Percentiles rank a stretch among this genome's conserved stretches.
These are phyloP conservation scores for Leptopilina boulardi DNA, from an alignment of 1,140 invertebrate genomes.

Conservation along the genomic window DNA sequence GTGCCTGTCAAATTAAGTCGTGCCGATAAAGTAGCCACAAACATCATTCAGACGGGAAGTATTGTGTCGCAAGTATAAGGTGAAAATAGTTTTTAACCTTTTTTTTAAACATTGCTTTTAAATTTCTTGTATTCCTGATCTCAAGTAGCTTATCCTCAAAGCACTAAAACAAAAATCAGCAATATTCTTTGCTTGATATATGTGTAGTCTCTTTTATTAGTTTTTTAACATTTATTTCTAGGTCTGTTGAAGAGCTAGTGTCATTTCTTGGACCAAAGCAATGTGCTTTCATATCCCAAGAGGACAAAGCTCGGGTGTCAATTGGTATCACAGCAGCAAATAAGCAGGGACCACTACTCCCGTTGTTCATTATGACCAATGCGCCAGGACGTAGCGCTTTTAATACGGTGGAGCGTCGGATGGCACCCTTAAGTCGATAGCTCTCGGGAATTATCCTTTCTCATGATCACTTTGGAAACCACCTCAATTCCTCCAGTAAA, in stretches of 20 bases:
- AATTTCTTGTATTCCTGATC: too few relatives aligned
- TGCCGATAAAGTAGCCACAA: constrained; percentile 31
- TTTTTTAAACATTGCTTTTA: too few relatives aligned
- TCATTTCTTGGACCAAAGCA: constrained; percentile 42
- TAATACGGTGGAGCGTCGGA: constrained; percentile 61
- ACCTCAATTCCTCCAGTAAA: constrained; percentile 62
- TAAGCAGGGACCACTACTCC: constrained; percentile 63
- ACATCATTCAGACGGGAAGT: constrained; percentile 34
- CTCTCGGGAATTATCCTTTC: constrained; percentile 59
- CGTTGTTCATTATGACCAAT: constrained; percentile 70
- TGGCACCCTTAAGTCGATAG: constrained; percentile 60
- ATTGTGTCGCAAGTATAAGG: constrained; percentile 37
- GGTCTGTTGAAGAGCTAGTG: constrained; percentile 33
- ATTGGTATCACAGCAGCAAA: constrained; percentile 71
- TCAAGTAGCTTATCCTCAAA: too few relatives aligned
- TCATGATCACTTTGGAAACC: constrained; percentile 56
- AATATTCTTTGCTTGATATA: too few relatives aligned
- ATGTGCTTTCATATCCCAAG: constrained; percentile 41
- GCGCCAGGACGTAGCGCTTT: constrained; percentile 65
- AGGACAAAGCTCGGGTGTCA: constrained; percentile 69
- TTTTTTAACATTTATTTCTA: too few relatives aligned
- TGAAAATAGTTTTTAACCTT: too few relatives aligned
- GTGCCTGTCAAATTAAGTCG: constrained; percentile 42
- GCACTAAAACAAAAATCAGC: too few relatives aligned
- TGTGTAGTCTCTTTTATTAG: too few relatives aligned